These are phyloP conservation scores for Nebria salina DNA, from an alignment of 2,888 invertebrate genomes.

Conservation along the genomic window DNA sequence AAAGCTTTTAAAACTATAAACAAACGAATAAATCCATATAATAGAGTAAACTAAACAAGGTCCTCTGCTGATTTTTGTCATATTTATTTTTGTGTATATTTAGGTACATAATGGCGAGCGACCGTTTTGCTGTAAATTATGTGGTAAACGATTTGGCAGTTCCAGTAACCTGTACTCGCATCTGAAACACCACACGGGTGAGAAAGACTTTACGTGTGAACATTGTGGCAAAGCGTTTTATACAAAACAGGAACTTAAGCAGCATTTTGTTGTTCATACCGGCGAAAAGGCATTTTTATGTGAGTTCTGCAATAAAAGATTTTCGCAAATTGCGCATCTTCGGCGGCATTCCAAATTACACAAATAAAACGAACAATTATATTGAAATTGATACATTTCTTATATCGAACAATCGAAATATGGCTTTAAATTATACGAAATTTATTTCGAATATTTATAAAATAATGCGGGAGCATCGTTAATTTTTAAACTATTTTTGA, in stretches of 20 bases:
- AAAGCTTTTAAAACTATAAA: background rate
- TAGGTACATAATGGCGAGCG: constrained; percentile 56
- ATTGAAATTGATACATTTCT: background rate
- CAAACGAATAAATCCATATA: background rate
- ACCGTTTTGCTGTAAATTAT: constrained; percentile 55
- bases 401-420: background rate
- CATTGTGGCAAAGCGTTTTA: constrained; percentile 56
- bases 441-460: background rate
- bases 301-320: constrained; percentile 54
- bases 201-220: constrained; percentile 56
- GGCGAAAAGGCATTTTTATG: constrained; percentile 55
- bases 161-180: constrained; percentile 56
- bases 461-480: too few species aligned
- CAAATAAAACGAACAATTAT: constrained; percentile 35
- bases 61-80: background rate
- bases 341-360: constrained; percentile 55
- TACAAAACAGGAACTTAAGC: constrained; percentile 55
- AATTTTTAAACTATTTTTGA: too few species aligned
- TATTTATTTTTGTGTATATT: constrained; percentile 29
- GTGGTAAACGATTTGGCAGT: constrained; percentile 55
- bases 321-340: constrained; percentile 55
- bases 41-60: background rate
- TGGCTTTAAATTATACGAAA: background rate
- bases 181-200: constrained; percentile 55
- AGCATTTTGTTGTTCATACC: constrained; percentile 55